These are phyloP conservation scores for Diabrotica virgifera DNA, from an alignment of 1,140 invertebrate species.

Conservation along the genomic window DNA sequence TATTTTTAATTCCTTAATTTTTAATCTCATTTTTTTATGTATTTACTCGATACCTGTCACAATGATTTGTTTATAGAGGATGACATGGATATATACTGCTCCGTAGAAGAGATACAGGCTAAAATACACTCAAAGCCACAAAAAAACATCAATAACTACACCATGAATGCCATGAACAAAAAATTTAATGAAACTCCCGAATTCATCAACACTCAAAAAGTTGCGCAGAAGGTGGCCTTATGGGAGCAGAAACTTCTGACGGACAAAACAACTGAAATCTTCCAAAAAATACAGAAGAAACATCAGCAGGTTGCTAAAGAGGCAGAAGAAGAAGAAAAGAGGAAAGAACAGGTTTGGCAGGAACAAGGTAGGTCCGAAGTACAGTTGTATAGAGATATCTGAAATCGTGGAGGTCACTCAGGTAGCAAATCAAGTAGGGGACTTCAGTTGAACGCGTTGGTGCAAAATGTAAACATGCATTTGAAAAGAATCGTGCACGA, in stretches of 20 bases:
- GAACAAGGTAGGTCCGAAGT: conserved; percentile 55
- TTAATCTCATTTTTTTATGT: not conserved
- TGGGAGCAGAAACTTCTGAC: conserved; percentile 62
- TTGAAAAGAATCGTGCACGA: no score
- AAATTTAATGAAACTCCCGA: conserved; percentile 30
- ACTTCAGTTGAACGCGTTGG: no score
- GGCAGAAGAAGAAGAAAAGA: conserved; percentile 55
- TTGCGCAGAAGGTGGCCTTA: conserved; percentile 57
- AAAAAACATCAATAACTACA: conserved; percentile 44
- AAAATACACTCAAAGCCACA: conserved; percentile 50
- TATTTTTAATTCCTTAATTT: no score
- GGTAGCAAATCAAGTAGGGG: no score
- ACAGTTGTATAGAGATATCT: conserved; percentile 7
- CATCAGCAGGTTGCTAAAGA: conserved; percentile 54
- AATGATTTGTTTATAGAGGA: conserved; percentile 57
- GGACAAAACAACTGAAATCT: conserved; percentile 58
- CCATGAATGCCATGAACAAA: conserved; percentile 46
- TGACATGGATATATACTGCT: conserved; percentile 61
- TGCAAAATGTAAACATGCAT: no score
- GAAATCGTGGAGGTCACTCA: no score
- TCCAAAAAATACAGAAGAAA: conserved; percentile 54
- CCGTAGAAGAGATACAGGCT: conserved; percentile 58
- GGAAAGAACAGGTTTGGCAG: conserved; percentile 58
- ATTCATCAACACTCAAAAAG: conserved; percentile 50
- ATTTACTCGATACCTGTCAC: conserved; percentile 24